phyloP scores from a whole-genome alignment of 1,140 invertebrate genomes.

The Cheumatopsyche charites region DNA sequence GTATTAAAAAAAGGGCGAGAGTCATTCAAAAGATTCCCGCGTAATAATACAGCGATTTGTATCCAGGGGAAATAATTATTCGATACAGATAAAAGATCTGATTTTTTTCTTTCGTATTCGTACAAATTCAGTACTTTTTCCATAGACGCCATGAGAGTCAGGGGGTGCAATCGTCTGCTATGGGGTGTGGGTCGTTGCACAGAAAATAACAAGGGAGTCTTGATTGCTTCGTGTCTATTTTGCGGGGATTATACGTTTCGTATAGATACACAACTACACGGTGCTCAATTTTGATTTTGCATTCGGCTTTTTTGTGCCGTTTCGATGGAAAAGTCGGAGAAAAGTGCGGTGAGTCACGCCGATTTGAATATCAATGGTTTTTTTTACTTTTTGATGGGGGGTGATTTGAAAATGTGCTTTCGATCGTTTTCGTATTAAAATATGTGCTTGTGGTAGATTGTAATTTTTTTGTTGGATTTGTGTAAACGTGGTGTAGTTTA shows the following conservation, averaged over 20 bases:
- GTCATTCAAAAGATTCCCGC: not conserved
- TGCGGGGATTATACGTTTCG: slow-evolving; percentile 9
- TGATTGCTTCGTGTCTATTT: slow-evolving; percentile 33
- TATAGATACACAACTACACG: not conserved
- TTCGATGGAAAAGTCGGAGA: too few species aligned
- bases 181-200: slow-evolving; percentile 5
- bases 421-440: too few species aligned
- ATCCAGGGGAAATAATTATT: slow-evolving; percentile 37
- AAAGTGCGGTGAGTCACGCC: too few species aligned
- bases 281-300: slow-evolving; percentile 1
- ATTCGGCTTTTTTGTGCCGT: not conserved
- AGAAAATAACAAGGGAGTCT: slow-evolving; percentile 32
- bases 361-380: too few species aligned
- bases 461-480: too few species aligned
- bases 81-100: slow-evolving; percentile 28
- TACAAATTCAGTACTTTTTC: not conserved
- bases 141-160: not conserved
- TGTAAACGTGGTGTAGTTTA: too few species aligned
- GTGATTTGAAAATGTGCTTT: too few species aligned
- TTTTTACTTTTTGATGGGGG: too few species aligned
- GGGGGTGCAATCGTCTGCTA: not conserved
- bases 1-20: too few species aligned
- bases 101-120: not conserved
- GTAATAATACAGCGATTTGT: slow-evolving; percentile 28
- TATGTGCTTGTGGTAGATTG: too few species aligned